Conservation (phyloP, 92 coral and sea anemone species). For the Nematostella vectensis region DNA sequence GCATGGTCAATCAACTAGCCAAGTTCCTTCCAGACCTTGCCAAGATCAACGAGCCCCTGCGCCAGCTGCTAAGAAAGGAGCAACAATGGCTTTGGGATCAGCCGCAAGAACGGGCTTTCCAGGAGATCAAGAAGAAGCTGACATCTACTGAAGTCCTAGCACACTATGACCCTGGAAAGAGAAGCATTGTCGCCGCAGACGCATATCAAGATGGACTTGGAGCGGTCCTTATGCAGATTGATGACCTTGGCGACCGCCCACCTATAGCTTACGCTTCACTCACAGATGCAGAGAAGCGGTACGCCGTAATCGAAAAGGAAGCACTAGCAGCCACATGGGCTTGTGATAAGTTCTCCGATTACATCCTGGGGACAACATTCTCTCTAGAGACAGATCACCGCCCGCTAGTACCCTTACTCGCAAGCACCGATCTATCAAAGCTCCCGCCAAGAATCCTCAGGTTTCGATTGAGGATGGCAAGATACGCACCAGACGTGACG, state of each 20-base stretch:
- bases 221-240: too few relatives aligned
- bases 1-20: constrained; percentile 23
- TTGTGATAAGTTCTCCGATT: constrained; percentile 25
- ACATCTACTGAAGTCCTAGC: too few relatives aligned
- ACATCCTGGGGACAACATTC: constrained; percentile 14
- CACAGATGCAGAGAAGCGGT: constrained; percentile 27
- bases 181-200: constrained; percentile 31
- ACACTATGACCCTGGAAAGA: constrained; percentile 24
- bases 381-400: too few relatives aligned
- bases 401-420: too few relatives aligned
- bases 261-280: constrained; percentile 27
- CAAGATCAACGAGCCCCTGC: too few relatives aligned
- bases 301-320: constrained; percentile 36
- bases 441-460: constrained; percentile 34
- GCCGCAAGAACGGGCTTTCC: constrained; percentile 25
- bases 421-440: constrained; percentile 32
- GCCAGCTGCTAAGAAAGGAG: constrained; percentile 19
- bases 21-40: too few relatives aligned
- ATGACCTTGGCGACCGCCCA: too few relatives aligned
- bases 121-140: too few relatives aligned
- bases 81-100: constrained; percentile 21
- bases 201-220: too few relatives aligned
- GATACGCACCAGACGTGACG: too few relatives aligned
- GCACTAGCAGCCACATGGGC: constrained; percentile 43
- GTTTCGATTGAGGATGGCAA: too few relatives aligned